Percentiles rank a stretch among this genome's conserved stretches.
Evolutionary conservation across 2,888 invertebrate genomes (phyloP).

Genomic region (Schizaphis graminum): DNA sequence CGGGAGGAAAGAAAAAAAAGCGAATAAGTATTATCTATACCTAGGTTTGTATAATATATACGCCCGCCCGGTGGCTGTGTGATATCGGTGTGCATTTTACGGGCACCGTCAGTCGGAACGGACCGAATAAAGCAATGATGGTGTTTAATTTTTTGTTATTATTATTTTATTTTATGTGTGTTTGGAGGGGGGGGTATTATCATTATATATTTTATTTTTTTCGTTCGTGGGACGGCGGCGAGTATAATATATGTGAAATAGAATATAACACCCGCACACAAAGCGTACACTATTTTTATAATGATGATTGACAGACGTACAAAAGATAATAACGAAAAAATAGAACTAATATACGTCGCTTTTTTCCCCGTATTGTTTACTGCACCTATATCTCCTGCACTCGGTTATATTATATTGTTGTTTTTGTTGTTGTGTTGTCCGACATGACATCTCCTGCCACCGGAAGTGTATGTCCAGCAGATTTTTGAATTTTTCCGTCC

Average conservation of each 20-base stretch:
- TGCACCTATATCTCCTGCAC: neutral
- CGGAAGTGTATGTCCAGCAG: constrained; percentile 31
- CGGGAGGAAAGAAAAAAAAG: neutral
- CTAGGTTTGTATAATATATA: neutral
- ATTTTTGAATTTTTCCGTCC: neutral
- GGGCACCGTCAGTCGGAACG: constrained; percentile 61
- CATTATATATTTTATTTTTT: constrained; percentile 26
- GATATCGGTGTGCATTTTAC: constrained; percentile 43
- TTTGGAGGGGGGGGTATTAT: neutral
- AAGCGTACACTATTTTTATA: constrained; percentile 48
- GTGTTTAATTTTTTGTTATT: constrained; percentile 29
- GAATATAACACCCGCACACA: constrained; percentile 45
- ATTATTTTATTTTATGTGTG: neutral
- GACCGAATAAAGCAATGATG: constrained; percentile 62
- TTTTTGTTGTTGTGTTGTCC: constrained; percentile 8
- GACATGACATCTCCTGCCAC: neutral
- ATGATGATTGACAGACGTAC: constrained; percentile 63
- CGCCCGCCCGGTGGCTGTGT: neutral
- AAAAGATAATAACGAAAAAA: constrained; percentile 11
- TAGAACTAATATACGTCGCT: neutral
- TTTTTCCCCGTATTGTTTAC: neutral
- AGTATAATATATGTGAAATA: neutral
- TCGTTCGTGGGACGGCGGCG: constrained; percentile 27
- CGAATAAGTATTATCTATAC: neutral
- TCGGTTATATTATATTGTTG: neutral